Base-by-base conservation (phyloP, 1,140 invertebrate genomes). In the Xylocopa sonorina region DNA sequence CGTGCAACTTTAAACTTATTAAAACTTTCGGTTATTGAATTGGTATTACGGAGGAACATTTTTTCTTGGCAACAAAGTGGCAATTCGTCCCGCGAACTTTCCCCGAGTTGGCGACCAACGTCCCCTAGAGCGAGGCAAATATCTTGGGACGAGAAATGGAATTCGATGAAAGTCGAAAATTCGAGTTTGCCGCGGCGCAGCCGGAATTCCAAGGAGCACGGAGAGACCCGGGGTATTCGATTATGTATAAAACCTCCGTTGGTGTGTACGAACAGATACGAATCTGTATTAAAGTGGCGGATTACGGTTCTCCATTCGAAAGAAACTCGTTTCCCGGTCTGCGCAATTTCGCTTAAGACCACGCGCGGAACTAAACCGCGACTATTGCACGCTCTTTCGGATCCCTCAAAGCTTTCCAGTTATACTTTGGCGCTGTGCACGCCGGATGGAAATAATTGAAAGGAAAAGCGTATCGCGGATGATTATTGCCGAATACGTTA, bases 221-320 rank as follows among this genome's bases (percentile, higher is more conserved):
- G 2, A 38, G 21, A n/a, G 7, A 1, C 43, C n/a, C 53, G 43
- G 12, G 27, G 16, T n/a, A 46, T 53, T 66, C 50, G 62, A 72
- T 64, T 74, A n/a, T 24, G 24, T 46, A 60, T 62, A 48, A 32
- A 57, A 66, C 34, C 6, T 27, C 16, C 14, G 18, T 0, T 1
- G 29, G 9, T 66, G 41, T 38, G n/a, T 24, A 38, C 29, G 48
- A 55, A 41, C 27, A 12, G 72, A 64, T 53, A 53, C 48, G 43
- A 27, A 67, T 67, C 46, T 50, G 38, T 66, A 67, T 76, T 66
- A 58, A 67, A 76, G 63, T 57, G n/a, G 24, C 50, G 73, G 63
- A 58, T 76, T 58, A 76, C 53, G 51, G 27, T 48, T 38, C 14
- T 21, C n/a, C 51, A 60, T 24, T 67, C 14, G 27, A 32, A 38